Percentiles rank a stretch among this genome's conserved stretches.
Evolutionary conservation across 2,888 invertebrate genomes (phyloP).

Genomic region (Tholera decimalis): DNA sequence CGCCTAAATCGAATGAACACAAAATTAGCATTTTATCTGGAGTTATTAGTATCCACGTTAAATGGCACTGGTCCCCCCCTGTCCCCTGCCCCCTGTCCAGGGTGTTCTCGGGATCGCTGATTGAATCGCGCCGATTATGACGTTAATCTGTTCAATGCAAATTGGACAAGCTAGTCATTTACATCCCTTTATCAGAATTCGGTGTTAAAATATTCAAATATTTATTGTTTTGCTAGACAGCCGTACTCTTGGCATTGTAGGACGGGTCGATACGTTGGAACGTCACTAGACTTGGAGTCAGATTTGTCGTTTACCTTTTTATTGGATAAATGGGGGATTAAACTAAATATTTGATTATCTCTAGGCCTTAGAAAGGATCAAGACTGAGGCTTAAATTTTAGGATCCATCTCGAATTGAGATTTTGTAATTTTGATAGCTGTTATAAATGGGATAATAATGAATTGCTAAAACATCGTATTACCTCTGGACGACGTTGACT

Average conservation of each 20-base stretch:
- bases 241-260: constrained; percentile 60
- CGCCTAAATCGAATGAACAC: constrained; percentile 89
- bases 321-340: constrained; percentile 21
- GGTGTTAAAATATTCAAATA: constrained; percentile 88
- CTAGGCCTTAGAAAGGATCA: constrained; percentile 4
- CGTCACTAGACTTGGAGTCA: constrained; percentile 44
- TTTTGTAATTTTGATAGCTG: background rate
- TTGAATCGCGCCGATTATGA: constrained; percentile 91
- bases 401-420: background rate
- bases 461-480: background rate
- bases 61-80: constrained; percentile 70
- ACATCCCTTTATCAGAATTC: constrained; percentile 89
- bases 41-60: constrained; percentile 87
- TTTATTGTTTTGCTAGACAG: constrained; percentile 83
- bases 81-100: constrained; percentile 76
- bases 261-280: constrained; percentile 59
- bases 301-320: constrained; percentile 44
- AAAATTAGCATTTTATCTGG: constrained; percentile 91
- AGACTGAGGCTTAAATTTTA: background rate
- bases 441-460: background rate
- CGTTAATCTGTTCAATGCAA: constrained; percentile 91
- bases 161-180: constrained; percentile 90
- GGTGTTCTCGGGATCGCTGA: constrained; percentile 86
- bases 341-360: constrained; percentile 15
- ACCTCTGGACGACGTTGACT: background rate